phyloP scores from a whole-genome alignment of 1,140 invertebrate genomes.

The Ceratoteleas bidentatus region DNA sequence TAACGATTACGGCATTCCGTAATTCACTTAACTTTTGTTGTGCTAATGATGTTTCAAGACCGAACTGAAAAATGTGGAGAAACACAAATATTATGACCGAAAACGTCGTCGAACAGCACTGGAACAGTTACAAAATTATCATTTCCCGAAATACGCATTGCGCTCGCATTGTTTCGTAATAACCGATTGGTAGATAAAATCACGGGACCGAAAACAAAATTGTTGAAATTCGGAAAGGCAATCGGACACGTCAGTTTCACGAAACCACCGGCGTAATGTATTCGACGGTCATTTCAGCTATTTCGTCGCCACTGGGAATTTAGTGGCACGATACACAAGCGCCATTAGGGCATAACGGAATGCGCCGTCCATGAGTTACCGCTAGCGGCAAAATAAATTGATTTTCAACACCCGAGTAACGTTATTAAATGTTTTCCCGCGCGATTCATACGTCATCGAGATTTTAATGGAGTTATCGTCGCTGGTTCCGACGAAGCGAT shows the following conservation, averaged over 20 bases:
- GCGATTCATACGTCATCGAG: conserved; percentile 21
- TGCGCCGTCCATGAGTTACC: conserved; percentile 14
- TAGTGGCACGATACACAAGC: conserved; percentile 33
- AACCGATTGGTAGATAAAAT: too few species aligned
- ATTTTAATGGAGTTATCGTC: conserved; percentile 34
- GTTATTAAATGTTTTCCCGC: conserved; percentile 42
- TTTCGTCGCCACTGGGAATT: conserved; percentile 40
- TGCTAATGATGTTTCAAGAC: too few species aligned
- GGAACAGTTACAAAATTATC: too few species aligned
- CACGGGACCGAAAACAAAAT: too few species aligned
- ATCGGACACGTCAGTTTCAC: background rate
- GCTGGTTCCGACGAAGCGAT: background rate
- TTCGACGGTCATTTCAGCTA: conserved; percentile 21
- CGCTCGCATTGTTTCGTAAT: too few species aligned
- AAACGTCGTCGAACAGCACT: too few species aligned
- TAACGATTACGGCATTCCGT: too few species aligned
- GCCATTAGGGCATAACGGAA: conserved; percentile 69
- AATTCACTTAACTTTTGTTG: too few species aligned
- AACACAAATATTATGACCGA: too few species aligned
- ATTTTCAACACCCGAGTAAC: conserved; percentile 50
- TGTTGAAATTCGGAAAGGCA: too few species aligned
- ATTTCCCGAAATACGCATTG: too few species aligned
- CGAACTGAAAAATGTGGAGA: too few species aligned
- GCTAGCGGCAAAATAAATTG: conserved; percentile 49
- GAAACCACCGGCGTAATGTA: conserved; percentile 12